Base-by-base conservation (phyloP, 2,888 invertebrate genomes). In the Thecophora atra region DNA sequence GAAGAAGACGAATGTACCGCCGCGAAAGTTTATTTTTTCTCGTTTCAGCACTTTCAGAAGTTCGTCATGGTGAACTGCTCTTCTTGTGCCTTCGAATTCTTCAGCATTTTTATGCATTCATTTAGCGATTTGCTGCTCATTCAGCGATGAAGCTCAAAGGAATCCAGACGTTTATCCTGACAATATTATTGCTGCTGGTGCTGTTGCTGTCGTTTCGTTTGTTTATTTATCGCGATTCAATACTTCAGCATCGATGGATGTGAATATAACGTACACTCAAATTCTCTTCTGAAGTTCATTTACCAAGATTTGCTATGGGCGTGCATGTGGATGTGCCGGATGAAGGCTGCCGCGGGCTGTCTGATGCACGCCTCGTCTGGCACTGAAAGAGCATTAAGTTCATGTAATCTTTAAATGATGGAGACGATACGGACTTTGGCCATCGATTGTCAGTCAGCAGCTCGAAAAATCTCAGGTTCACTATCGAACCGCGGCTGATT, bases 111-210 rank as follows among this genome's bases (percentile, higher is more conserved):
- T 37, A 30, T 28, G 21, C 30, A 54, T n/a, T 30, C 54, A 67
- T 56, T 15, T n/a, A 11, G 6, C 7, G 1, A 66, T 54, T 44
- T 65, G 5, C 24, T 51, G 47, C 52, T 51, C 52, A 19, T 52
- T 66, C 19, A 52, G 19, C 26, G 11, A 15, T n/a, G 42, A 42
- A 13, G 4, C 26, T 42, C 64, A 60, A 70, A 62, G 51, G 52
- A 44, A 64, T 64, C 72, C 63, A 68, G 72, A 72, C 63, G 21
- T 63, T 62, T 54, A 56, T 66, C 68, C 44, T 68, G 52, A 37
- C 30, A 30, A 17, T 56, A 37, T 54, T 19, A 42, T 52, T 54
- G 54, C 44, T 28, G 26, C 63, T 19, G 24, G 51, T 21, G 47
- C 62, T 60, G 54, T 54, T 28, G 26, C 63, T 19, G 24, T 63